Evolutionary conservation across 2,888 invertebrate species (phyloP), one percentile per base, ranked within the genome.

Genomic region (Archips xylosteana): DNA sequence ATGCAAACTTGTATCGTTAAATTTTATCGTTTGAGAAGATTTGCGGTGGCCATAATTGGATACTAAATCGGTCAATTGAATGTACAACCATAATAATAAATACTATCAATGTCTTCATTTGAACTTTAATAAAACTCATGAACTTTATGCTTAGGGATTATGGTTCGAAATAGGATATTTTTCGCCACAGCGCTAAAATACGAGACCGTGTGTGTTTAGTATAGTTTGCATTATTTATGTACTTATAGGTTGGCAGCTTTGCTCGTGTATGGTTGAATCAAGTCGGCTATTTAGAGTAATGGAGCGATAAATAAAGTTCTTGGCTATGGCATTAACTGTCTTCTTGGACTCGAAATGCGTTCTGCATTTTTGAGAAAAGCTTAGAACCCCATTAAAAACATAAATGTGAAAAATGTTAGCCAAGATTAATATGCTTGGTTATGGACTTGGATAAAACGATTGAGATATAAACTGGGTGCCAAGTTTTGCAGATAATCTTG

Each of bases 1-100:
- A 60, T 36, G 36, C 60, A n/a, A 60, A 60, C 36, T n/a, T 60
- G 42, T 51, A 6, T 39, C 75, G 71, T 75, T 76, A 76, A 75
- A 75, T 76, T 79, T 75, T 77, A 78, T 75, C 13, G 69, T 49
- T 75, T 69, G 74, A 75, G 69, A 74, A 75, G 78, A 79, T 79
- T 78, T 79, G 78, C 71, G 65, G 75, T 74, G 67, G 15, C 71
- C 69, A 72, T 83, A 82, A 85, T 83, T 86, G 83, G 82, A 65
- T 79, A 78, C 78, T 83, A 83, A 85, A 82, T 86, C 81, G 76
- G 76, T 74, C 78, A 76, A 69, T 74, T 68, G 70, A 62, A 63
- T 42, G 6, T 63, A 45, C 71, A 49, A 54, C 61, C 57, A 10
- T 70, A 65, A 51, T 32, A 54, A 70, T 54, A 42, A 66, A 54